These are phyloP conservation scores for Mellilla xanthometata DNA, from an alignment of 2,888 invertebrate genomes.

Conservation along the genomic window DNA sequence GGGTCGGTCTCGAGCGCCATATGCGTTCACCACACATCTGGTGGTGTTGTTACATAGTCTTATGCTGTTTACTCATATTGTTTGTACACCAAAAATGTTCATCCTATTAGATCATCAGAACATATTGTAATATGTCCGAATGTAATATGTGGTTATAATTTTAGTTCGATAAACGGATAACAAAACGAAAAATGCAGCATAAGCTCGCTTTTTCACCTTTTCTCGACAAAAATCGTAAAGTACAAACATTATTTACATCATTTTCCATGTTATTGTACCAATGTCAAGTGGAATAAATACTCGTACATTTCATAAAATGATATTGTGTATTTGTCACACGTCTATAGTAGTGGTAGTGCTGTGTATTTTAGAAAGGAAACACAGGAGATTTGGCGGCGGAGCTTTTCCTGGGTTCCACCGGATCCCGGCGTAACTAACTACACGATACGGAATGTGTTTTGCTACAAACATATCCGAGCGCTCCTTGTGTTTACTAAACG, in stretches of 20 bases:
- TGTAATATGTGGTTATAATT: too few relatives aligned
- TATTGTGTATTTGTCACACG: constrained; percentile 15
- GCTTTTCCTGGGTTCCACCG: constrained; percentile 53
- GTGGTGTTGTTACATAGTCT: too few relatives aligned
- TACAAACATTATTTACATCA: too few relatives aligned
- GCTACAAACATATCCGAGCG: constrained; percentile 59
- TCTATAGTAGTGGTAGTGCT: constrained; percentile 28
- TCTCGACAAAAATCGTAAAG: too few relatives aligned
- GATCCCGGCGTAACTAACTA: constrained; percentile 67
- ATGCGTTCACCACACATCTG: too few relatives aligned
- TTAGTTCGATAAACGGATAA: too few relatives aligned
- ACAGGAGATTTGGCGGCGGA: constrained; percentile 56
- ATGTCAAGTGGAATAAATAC: constrained; percentile 10
- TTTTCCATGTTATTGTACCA: not conserved
- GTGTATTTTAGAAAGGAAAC: constrained; percentile 55
- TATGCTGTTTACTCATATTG: too few relatives aligned
- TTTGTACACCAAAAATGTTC: too few relatives aligned
- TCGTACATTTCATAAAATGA: constrained; percentile 18
- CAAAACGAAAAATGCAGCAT: too few relatives aligned
- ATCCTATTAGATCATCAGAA: too few relatives aligned
- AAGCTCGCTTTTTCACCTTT: too few relatives aligned
- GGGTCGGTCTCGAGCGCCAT: not conserved
- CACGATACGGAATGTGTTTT: constrained; percentile 63
- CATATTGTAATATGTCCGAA: too few relatives aligned
- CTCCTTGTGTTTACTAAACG: constrained; percentile 43